Base-by-base conservation (phyloP, 2,888 invertebrate species). In the Buathra laborator region DNA sequence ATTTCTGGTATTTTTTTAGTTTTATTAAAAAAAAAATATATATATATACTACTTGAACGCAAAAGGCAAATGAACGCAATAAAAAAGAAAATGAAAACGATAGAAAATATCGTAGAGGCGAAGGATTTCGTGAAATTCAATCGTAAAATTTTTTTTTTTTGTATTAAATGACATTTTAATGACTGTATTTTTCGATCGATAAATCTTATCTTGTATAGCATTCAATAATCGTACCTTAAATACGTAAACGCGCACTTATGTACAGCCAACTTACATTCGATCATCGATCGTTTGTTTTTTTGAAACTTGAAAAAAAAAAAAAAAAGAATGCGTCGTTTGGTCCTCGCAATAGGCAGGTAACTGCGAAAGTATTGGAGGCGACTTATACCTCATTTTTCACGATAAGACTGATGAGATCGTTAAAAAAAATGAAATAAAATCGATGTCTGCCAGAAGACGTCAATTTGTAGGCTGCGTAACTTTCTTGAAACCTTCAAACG, bases 391-490 rank as follows among this genome's bases (percentile, higher is more conserved):
- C 51, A 0, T 66, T 43, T 66, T 72, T 9, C 24, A 37, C 53
- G 43, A 48, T 43, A 46, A 19, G 48, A 48, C n/a, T 14, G 68
- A 44, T 29, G 67, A 53, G 32, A 46, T 32, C 29, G 62, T 56
- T 4, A 29, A 29, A 24, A 19, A 24, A 24, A 53, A 24, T n/a
- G 32, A 80, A 75, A 24, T 59, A 9, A 9, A 77, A 71, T 53
- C 43, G 43, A 32, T 59, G 14, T 14, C 14, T 29, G 19, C 16
- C 6, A 24, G 74, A 6, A 24, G 43, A 12, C 6, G 78, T 84
- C 75, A 85, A 74, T 85, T 86, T 4, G 68, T 53, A 5, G 77
- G 71, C 44, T 77, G 67, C 74, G 80, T 84, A 62, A 77, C n/a
- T 72, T 81, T 79, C 74, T 89, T 84, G 24, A 24, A 24, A 24